Evolutionary conservation across 37 sponge, comb jelly and placozoan genomes (phyloP), one percentile per base, ranked within the genome.

Genomic region (Dysidea cf. avara): DNA sequence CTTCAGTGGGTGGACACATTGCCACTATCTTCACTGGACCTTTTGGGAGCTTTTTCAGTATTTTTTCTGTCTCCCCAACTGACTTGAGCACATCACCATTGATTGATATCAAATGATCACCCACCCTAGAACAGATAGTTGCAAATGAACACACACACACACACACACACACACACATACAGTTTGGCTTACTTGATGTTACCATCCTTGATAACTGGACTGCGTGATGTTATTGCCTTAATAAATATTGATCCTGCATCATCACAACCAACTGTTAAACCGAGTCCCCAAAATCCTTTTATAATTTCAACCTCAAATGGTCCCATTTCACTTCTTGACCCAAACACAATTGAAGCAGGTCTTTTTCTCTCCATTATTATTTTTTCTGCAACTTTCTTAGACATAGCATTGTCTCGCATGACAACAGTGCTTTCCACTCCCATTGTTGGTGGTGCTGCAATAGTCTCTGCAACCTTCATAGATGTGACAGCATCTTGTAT

Each of bases 251-350:
- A 63, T 20, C 92, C 92, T 34, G 49, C 70, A 5, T 64, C 55
- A 46, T 78, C 69, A 0, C 47, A 26, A 1, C 35, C 56, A 16
- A 83, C 35, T 34, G 58, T 83, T 49, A 82, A 20, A 50, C 92
- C 92, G 16, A 92, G 39, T 6, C 80, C 79, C 51, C 78, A 50
- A 20, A 86, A 52, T 5, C 87, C 84, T 39, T 83, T 92, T 1
- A 4, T 65, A 3, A 86, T 64, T 31, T 79, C 76, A 52, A 92
- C 76, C 55, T 86, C 79, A 79, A 87, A 92, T 33, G 88, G 87
- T 26, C 61, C 73, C n/a, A 39, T 43, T 30, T 79, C 67, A 25
- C 47, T 7, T 36, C 81, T 32, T 28, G 25, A 21, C 20, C 37
- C 38, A 37, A 43, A 37, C 26, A 62, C 32, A 49, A 48, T 51